Conservation (phyloP, 2,888 invertebrate species). For the Amblyjoppa proteus region DNA sequence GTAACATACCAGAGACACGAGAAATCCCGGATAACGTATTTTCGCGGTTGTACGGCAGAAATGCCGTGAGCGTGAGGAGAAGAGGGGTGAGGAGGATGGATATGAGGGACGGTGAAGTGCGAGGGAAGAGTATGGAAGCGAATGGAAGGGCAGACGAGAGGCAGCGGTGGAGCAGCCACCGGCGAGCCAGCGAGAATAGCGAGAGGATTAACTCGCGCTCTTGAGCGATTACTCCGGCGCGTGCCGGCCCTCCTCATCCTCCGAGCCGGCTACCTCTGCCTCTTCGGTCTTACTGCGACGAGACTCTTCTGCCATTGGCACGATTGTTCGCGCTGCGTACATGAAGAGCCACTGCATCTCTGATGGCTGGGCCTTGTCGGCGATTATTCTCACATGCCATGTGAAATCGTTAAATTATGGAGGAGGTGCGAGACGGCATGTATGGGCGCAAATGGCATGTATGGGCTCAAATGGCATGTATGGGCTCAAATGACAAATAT, state of each 20-base stretch:
- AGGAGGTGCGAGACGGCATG: background rate
- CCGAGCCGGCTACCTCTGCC: conserved; percentile 59
- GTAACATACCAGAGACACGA: conserved; percentile 72
- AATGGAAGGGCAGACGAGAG: conserved; percentile 10
- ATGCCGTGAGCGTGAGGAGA: conserved; percentile 48
- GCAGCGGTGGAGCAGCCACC: conserved; percentile 1
- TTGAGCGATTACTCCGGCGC: conserved; percentile 78
- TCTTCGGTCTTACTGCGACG: conserved; percentile 67
- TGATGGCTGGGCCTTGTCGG: background rate
- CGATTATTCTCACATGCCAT: background rate
- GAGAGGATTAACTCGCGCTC: conserved; percentile 73
- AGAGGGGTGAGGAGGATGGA: conserved; percentile 17
- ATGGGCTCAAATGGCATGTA: background rate
- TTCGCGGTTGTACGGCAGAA: conserved; percentile 68
- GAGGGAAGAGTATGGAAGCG: conserved; percentile 19
- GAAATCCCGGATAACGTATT: conserved; percentile 75
- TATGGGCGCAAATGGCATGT: background rate
- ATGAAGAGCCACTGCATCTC: background rate
- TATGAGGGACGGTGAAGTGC: conserved; percentile 46
- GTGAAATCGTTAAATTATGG: background rate
- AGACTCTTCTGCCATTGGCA: conserved; percentile 63
- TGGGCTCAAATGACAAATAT: background rate
- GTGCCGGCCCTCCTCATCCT: conserved; percentile 71
- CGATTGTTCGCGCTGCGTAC: conserved; percentile 39
- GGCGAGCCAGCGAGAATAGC: conserved; percentile 54